Conservation (phyloP, 92 coral and sea anemone species). For the Chrysogorgia sp. region DNA sequence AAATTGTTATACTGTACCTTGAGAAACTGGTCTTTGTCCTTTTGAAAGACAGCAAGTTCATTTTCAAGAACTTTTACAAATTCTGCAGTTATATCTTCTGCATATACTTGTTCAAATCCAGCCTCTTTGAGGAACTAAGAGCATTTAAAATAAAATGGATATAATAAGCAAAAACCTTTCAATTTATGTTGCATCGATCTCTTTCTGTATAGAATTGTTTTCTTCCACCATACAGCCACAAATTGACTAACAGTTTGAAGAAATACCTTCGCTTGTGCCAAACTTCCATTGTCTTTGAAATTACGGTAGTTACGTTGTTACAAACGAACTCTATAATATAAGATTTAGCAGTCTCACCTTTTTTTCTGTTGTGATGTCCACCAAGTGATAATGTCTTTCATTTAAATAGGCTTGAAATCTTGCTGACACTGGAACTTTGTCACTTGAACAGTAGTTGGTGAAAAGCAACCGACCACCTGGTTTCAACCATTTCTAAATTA, state of each 20-base stretch:
- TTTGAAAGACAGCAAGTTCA: conserved; percentile 17
- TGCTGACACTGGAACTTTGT: conserved; percentile 31
- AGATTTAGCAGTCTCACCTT: neutral
- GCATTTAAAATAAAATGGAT: neutral
- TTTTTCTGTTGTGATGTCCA: conserved; percentile 15
- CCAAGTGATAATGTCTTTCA: conserved; percentile 43
- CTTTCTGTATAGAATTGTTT: too few relatives aligned
- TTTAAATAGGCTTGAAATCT: conserved; percentile 35
- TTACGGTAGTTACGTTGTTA: too few relatives aligned
- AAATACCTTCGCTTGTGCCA: too few relatives aligned
- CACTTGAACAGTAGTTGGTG: conserved; percentile 44
- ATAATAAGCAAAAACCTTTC: too few relatives aligned
- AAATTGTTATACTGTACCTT: conserved; percentile 53
- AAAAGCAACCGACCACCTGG: conserved; percentile 37
- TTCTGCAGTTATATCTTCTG: conserved; percentile 22
- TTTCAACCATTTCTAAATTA: conserved; percentile 27
- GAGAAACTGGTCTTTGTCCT: conserved; percentile 31
- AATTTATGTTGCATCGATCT: too few relatives aligned
- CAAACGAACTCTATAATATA: too few relatives aligned
- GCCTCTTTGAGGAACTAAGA: conserved; percentile 35
- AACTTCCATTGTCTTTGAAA: too few relatives aligned
- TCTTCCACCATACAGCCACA: too few relatives aligned
- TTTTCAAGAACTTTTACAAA: conserved; percentile 33
- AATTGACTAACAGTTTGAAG: too few relatives aligned
- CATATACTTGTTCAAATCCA: conserved; percentile 25